Evolutionary conservation across 1,140 invertebrate species (phyloP).

Genomic region (Sminthurides bifidus): DNA sequence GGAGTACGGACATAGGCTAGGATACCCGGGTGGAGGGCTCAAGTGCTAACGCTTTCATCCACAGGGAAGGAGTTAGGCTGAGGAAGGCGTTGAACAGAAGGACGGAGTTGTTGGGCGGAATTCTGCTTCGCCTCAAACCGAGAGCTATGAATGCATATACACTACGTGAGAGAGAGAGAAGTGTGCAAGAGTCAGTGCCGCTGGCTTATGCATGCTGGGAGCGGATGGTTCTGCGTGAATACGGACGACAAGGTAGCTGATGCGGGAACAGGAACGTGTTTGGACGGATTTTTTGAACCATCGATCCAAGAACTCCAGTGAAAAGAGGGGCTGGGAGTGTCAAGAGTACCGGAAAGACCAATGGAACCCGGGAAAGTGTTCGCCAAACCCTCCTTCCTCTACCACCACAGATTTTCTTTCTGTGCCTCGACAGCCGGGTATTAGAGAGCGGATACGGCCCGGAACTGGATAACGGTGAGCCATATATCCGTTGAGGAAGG

Average conservation of each 20-base stretch:
- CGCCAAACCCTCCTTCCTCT: constrained; percentile 31
- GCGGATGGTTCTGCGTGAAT: too few species aligned
- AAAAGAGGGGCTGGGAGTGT: constrained; percentile 31
- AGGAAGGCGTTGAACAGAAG: too few species aligned
- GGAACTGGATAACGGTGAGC: constrained; percentile 33
- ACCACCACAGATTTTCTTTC: constrained; percentile 23
- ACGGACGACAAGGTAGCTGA: too few species aligned
- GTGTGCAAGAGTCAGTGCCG: too few species aligned
- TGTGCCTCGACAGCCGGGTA: constrained; percentile 30
- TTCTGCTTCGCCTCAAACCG: too few species aligned
- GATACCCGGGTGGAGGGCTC: too few species aligned
- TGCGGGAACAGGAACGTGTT: constrained; percentile 12
- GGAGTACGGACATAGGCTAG: too few species aligned
- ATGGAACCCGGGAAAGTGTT: constrained; percentile 31
- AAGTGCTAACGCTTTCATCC: too few species aligned
- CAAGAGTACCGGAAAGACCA: constrained; percentile 33
- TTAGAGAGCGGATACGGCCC: constrained; percentile 30
- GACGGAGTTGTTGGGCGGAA: too few species aligned
- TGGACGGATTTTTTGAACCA: constrained; percentile 13
- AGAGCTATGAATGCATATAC: too few species aligned
- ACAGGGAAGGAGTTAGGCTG: too few species aligned
- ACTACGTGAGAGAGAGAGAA: not conserved
- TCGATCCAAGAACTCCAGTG: constrained; percentile 24
- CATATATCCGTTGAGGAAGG: constrained; percentile 33
- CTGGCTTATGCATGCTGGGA: too few species aligned